Percentiles rank a stretch among this genome's conserved stretches.
phyloP scores from a whole-genome alignment of 2,797 vertebrate genomes.

The Enteromius trimaculatus region DNA sequence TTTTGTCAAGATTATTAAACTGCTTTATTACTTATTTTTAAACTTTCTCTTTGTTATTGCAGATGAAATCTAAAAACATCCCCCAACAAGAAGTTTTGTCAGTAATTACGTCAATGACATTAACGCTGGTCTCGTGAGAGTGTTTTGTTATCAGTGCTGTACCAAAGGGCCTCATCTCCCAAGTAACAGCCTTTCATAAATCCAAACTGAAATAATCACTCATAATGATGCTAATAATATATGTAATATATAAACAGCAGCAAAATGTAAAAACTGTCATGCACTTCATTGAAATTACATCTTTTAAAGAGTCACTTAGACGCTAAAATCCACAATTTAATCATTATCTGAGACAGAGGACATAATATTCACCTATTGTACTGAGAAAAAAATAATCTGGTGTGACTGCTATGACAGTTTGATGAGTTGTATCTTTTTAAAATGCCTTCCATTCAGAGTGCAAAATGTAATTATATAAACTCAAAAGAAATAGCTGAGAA shows the following conservation, averaged over 20 bases:
- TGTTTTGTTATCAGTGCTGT: slow-evolving; percentile 7
- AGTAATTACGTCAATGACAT: slow-evolving; percentile 5
- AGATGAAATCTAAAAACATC: background rate
- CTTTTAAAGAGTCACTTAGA: slow-evolving; percentile 10
- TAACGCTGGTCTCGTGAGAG: background rate
- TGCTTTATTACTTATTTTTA: background rate
- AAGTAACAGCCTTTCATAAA: slow-evolving; percentile 22
- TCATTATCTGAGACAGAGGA: slow-evolving; percentile 19
- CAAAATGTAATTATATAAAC: slow-evolving; percentile 29
- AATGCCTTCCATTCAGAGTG: slow-evolving; percentile 14
- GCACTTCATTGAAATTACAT: background rate
- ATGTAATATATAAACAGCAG: slow-evolving; percentile 9
- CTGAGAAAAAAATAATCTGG: slow-evolving; percentile 12
- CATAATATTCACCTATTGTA: slow-evolving; percentile 13
- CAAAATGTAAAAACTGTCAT: background rate
- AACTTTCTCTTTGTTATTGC: background rate
- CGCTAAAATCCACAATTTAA: slow-evolving; percentile 5
- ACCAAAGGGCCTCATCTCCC: slow-evolving; percentile 5
- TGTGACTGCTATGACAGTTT: slow-evolving; percentile 15
- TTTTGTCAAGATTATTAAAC: background rate
- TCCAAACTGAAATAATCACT: slow-evolving; percentile 15
- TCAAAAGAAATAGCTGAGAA: slow-evolving; percentile 9
- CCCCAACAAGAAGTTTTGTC: background rate
- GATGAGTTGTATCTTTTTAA: slow-evolving; percentile 14
- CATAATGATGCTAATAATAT: slow-evolving; percentile 6